Percentiles rank a stretch among this genome's conserved stretches.
Conservation (phyloP, 2,797 vertebrate genomes). For the Cossypha heuglini region DNA sequence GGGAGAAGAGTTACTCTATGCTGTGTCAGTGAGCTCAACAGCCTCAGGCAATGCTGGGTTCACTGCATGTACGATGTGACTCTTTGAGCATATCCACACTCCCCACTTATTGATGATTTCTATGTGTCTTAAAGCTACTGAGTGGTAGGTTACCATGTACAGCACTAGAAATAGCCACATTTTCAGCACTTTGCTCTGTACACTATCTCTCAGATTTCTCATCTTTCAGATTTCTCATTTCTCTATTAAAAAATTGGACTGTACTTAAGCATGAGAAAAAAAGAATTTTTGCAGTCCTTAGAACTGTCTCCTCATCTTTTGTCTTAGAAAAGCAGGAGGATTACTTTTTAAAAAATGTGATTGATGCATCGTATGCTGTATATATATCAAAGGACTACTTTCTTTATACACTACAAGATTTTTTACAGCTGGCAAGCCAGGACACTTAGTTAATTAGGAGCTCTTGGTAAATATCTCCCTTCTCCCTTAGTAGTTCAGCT, state of each 20-base stretch:
- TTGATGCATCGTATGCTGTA: not conserved
- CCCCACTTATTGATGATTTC: not conserved
- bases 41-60: fast-evolving
- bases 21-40: not conserved
- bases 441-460: not conserved
- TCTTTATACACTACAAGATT: not conserved
- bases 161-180: not conserved
- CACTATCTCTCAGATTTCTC: not conserved
- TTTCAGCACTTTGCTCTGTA: not conserved
- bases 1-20: not conserved
- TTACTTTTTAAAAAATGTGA: not conserved
- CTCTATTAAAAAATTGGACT: not conserved
- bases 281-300: not conserved
- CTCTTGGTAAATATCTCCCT: not conserved
- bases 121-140: not conserved
- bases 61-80: fast-evolving
- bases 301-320: not conserved
- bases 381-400: not conserved
- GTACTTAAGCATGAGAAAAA: not conserved
- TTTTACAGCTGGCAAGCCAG: not conserved
- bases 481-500: not conserved
- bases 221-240: not conserved
- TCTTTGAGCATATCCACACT: not conserved
- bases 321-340: not conserved
- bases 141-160: not conserved